These are phyloP conservation scores for Pelmatolapia mariae DNA, from an alignment of 2,113 vertebrate species.

Conservation along the genomic window DNA sequence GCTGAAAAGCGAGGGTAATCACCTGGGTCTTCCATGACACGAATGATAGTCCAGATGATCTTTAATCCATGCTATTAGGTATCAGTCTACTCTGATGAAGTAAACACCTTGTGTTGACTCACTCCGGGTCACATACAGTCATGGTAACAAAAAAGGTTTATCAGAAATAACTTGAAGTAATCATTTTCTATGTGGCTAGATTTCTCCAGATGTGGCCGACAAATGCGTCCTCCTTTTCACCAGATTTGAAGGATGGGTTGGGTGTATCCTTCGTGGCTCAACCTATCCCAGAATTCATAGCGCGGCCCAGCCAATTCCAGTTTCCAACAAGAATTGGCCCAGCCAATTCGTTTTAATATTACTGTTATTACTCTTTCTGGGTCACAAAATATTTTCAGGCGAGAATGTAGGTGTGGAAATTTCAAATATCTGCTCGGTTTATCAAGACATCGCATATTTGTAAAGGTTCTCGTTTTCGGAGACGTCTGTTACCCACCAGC, in stretches of 20 bases:
- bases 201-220: neutral
- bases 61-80: neutral
- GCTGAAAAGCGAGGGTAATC: neutral
- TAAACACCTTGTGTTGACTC: neutral
- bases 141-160: neutral
- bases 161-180: neutral
- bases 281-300: neutral
- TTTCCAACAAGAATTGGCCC: neutral
- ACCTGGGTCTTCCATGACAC: neutral
- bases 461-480: neutral
- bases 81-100: neutral
- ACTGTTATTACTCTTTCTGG: neutral
- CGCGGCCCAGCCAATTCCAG: neutral
- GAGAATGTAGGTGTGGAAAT: neutral
- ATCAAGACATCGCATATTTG: neutral
- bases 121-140: neutral
- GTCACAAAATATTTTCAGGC: neutral
- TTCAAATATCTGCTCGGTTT: neutral
- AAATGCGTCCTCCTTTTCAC: neutral
- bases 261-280: neutral
- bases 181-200: neutral
- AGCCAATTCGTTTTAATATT: neutral
- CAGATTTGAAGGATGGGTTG: neutral
- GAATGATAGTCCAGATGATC: neutral
- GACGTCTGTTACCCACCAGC: neutral